Percentiles rank a stretch among this genome's conserved stretches.
Evolutionary conservation across 2,797 vertebrate species (phyloP).

Genomic region (Telmatherina bonti): DNA sequence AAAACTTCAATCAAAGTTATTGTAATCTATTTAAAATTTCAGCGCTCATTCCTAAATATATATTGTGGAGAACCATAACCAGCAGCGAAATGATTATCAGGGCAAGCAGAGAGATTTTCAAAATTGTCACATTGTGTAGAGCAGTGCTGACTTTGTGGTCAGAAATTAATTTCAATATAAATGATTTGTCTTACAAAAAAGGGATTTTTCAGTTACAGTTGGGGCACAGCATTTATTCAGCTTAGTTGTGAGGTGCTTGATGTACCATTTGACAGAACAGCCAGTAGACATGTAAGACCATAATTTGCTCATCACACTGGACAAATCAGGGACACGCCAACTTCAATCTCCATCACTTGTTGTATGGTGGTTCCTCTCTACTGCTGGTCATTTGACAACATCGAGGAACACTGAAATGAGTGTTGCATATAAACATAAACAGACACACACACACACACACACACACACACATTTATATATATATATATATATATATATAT

Average conservation of each 20-base stretch:
- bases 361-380: conserved; percentile 62
- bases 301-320: conserved; percentile 79
- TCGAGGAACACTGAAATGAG: conserved; percentile 48
- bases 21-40: too few relatives aligned
- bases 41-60: conserved; percentile 18
- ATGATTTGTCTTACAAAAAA: conserved; percentile 11
- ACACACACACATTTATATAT: too few relatives aligned
- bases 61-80: conserved; percentile 28
- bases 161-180: conserved; percentile 1
- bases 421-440: neutral
- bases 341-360: conserved; percentile 72
- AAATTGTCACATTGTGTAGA: too few relatives aligned
- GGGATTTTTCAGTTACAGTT: too few relatives aligned
- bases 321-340: conserved; percentile 79
- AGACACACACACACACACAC: too few relatives aligned
- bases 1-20: too few relatives aligned
- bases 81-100: conserved; percentile 8
- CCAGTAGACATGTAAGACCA: conserved; percentile 76
- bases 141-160: too few relatives aligned
- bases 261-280: conserved; percentile 72
- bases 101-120: neutral
- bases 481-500: too few relatives aligned
- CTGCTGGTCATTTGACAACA: conserved; percentile 71
- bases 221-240: conserved; percentile 23
- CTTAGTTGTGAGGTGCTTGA: conserved; percentile 64